Conservation (phyloP, 2,797 vertebrate genomes). For the Clarias laeviceps region DNA sequence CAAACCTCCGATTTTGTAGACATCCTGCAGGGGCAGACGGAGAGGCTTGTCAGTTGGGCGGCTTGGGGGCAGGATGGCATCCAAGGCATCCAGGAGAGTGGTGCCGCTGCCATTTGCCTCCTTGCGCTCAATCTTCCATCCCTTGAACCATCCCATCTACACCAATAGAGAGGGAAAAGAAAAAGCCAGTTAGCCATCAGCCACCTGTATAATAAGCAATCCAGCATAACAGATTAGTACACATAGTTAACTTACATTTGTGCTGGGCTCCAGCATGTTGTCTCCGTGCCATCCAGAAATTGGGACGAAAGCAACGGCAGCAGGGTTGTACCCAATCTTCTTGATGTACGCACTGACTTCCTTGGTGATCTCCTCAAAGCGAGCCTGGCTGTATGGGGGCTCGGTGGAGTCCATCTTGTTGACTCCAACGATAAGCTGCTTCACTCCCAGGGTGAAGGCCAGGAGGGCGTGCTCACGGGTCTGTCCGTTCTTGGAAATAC, state of each 20-base stretch:
- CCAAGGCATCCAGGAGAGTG: constrained; percentile 69
- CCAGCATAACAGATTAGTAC: rapidly evolving
- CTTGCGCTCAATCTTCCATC: constrained; percentile 69
- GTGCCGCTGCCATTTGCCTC: constrained; percentile 58
- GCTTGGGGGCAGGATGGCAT: constrained; percentile 65
- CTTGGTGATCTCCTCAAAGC: constrained; percentile 80
- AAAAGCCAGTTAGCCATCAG: background rate
- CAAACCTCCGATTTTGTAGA: constrained; percentile 73
- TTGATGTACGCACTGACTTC: constrained; percentile 83
- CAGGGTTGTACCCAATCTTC: constrained; percentile 84
- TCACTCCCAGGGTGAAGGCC: constrained; percentile 79
- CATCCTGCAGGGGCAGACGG: constrained; percentile 70
- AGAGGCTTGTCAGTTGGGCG: constrained; percentile 70
- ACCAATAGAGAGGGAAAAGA: background rate
- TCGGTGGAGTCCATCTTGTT: constrained; percentile 86
- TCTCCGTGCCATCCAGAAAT: constrained; percentile 84
- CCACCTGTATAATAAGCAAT: no score
- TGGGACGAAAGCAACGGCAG: constrained; percentile 75
- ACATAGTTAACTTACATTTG: constrained; percentile 63
- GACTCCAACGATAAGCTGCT: constrained; percentile 79
- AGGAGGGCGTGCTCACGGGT: constrained; percentile 81
- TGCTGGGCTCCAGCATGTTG: constrained; percentile 81
- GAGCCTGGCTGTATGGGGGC: constrained; percentile 78
- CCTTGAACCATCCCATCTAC: constrained; percentile 63
- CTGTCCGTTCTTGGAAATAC: constrained; percentile 83